Evolutionary conservation across 1,140 invertebrate species (phyloP).

Genomic region (Drosophila chauvacae): DNA sequence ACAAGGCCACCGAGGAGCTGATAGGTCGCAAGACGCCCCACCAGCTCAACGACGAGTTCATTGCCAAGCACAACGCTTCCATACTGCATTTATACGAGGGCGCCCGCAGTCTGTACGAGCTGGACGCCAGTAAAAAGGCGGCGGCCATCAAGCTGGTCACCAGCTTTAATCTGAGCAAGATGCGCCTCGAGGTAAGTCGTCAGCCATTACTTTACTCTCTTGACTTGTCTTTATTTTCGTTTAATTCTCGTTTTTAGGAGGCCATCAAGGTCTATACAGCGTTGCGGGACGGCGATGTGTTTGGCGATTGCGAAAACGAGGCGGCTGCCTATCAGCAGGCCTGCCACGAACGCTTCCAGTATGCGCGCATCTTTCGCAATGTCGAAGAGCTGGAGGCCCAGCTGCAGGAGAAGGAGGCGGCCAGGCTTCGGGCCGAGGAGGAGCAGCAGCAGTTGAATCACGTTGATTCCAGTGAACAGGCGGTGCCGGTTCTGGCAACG

Average conservation of each 20-base stretch:
- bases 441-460: constrained; percentile 74
- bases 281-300: constrained; percentile 89
- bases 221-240: constrained; percentile 21
- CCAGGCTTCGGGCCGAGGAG: constrained; percentile 68
- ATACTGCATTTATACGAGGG: constrained; percentile 79
- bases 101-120: constrained; percentile 72
- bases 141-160: constrained; percentile 78
- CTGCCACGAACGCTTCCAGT: constrained; percentile 91
- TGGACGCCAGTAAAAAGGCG: constrained; percentile 72
- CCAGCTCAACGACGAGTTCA: constrained; percentile 78
- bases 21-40: constrained; percentile 70
- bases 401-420: constrained; percentile 71
- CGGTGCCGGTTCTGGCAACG: constrained; percentile 31
- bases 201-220: background rate
- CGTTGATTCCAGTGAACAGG: constrained; percentile 59
- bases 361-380: constrained; percentile 88
- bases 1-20: constrained; percentile 88
- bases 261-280: constrained; percentile 91
- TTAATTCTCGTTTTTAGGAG: constrained; percentile 85
- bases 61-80: constrained; percentile 79
- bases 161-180: constrained; percentile 66
- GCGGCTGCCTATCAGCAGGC: constrained; percentile 88
- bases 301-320: constrained; percentile 87
- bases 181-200: constrained; percentile 70
- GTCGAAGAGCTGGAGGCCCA: constrained; percentile 71